Conservation (phyloP, 30 jellyfish, hydroid and myxozoan species). For the Aurelia sp. region DNA sequence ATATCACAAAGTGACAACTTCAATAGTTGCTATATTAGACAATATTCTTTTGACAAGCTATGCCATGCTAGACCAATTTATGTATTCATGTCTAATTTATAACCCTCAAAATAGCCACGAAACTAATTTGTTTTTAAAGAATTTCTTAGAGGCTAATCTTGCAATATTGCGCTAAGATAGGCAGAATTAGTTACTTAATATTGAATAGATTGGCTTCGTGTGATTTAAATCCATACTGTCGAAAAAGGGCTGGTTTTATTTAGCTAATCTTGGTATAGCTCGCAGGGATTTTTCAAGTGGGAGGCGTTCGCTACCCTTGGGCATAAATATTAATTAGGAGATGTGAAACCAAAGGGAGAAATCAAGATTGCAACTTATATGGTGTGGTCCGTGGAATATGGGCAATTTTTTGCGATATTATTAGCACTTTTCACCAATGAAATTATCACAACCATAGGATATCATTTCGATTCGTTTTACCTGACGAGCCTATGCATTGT, state of each 20-base stretch:
- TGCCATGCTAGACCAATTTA: constrained; percentile 2
- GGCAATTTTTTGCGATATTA: no score
- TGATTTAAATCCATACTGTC: not conserved
- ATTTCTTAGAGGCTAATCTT: constrained; percentile 25
- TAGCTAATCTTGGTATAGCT: constrained; percentile 29
- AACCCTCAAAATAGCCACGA: constrained; percentile 3
- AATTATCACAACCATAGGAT: no score
- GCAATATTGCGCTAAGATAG: constrained; percentile 16
- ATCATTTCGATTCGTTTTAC: no score
- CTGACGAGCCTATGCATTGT: no score
- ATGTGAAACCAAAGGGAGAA: not conserved
- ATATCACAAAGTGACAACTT: no score
- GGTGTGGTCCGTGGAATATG: not conserved
- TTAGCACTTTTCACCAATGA: no score
- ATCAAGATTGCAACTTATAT: not conserved
- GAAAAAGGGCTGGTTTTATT: constrained; percentile 28
- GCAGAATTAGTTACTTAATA: constrained; percentile 31
- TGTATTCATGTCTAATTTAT: not conserved
- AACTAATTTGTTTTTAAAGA: not conserved
- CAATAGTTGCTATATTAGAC: no score
- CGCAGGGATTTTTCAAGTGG: constrained; percentile 35
- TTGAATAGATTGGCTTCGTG: constrained; percentile 44
- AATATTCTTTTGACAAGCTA: no score
- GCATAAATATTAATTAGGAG: not conserved
- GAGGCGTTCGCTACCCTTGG: not conserved